Evolutionary conservation across 2,113 vertebrate genomes (phyloP), one percentile per base, ranked within the genome.

Genomic region (Cranoglanis bouderius): DNA sequence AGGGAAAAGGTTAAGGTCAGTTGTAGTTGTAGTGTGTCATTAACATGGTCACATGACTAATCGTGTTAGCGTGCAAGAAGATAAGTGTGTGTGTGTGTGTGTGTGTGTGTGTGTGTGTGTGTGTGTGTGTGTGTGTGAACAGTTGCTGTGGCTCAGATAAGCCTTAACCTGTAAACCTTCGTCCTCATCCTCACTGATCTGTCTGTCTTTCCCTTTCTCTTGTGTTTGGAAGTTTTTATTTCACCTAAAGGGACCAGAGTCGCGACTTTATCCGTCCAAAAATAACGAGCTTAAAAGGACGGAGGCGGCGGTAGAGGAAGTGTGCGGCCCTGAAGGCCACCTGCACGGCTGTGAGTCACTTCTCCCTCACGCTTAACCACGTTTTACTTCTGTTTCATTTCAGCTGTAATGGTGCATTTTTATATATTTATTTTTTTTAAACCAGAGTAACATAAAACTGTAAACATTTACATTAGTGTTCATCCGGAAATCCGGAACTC

Each of bases 251-350:
- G 57, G 91, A 87, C 85, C n/a, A 77, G 53, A 72, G 55, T 86
- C 70, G 9, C 14, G 43, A 32, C 57, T 90, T 92, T 53, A 89
- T 88, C 88, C 89, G 82, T 53, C 67, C 65, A 29, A 53, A 91
- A 85, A 84, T 6, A 85, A 85, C 40, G 63, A 26, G 81, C 46
- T 88, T 88, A 74, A 89, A 92, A 88, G 84, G 46, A 80, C 81
- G 57, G 43, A 16, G 75, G 40, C n/a, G 88, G 89, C 18, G 87
- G 88, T 91, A 92, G 88, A 91, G 92, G 92, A 89, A 93, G 87
- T 21, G 51, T 61, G 40, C 82, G 67, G 72, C 80, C 67, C 85
- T 77, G 88, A 74, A 51, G 89, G 0, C 84, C 67, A 1, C 26
- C 67, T 85, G n/a, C 35, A 9, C 51, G 35, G 12, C 70, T 24